Base-by-base conservation (phyloP, 53 echinoderm and acorn worm genomes). In the Crossaster papposus region DNA sequence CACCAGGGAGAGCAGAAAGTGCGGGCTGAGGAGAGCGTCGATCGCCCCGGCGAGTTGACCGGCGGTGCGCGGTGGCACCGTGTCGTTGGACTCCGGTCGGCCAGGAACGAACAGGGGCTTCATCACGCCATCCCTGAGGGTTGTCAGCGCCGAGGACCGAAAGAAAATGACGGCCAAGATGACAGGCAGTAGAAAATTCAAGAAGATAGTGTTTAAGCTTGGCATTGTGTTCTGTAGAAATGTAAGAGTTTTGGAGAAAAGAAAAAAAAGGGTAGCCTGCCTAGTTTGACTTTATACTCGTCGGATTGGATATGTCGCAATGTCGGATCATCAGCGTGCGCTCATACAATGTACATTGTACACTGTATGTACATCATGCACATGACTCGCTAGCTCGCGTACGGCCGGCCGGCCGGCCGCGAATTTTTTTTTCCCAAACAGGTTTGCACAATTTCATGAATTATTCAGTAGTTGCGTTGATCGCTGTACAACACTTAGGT, bases 111-210 rank as follows among this genome's bases (percentile, higher is more conserved):
- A 77, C 35, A 75, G 50, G 14, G 87, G 87, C 36, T 77, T 75
- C n/a, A 87, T 75, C n/a, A 87, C 37, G 26, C 87, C 87, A 36
- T 87, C 87, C 24, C 63, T 52, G 36, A 87, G 77, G 26, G 55
- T 34, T 36, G 75, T 87, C 87, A 87, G 63, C 23, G 87, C 87
- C 34, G 87, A 77, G 64, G 87, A 87, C 1, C 87, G 87, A 62
- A 87, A 87, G 77, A 77, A 87, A 54, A 87, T 31, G 37, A 87
- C 87, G 54, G 87, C 87, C 76, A 87, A 77, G 3, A 87, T 62
- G 36, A 87, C 87, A 15, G 87, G 87, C 63, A 86, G 76, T 35
- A 87, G 24, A 34, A 77, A 26, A 35, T 77, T 87, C 37, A 87
- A 36, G 12, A 87, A 10, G 37, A 87, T 11, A 11, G 87, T 58